Evolutionary conservation across 1,140 invertebrate genomes (phyloP), one percentile per base, ranked within the genome.

Genomic region (Aphidius gifuensis): DNA sequence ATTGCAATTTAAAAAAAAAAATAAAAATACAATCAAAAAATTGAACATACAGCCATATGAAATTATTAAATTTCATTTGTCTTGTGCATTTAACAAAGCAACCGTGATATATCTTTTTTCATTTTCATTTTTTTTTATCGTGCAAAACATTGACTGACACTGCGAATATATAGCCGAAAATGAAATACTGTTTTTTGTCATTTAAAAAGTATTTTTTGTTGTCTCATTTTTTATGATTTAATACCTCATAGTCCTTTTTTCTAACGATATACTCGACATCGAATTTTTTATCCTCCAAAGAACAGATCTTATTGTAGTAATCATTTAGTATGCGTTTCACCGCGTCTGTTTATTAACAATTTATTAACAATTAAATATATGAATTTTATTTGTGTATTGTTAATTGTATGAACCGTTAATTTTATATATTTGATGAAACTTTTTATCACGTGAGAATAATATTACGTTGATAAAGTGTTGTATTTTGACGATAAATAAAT

Each of bases 211-310:
- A 63, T 60, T 68, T 66, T 66, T 58, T 71, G 64, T 54, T 57
- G 51, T 46, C 64, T 32, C 16, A 16, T 32, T 32, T 32, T 32
- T 32, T 32, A 32, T 32, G 4, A 32, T 32, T 32, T 32, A 65
- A 62, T 42, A 80, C 94, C 94, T 97, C 94, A 82, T 89, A 91
- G 84, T 99, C 96, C 91, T 98, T 98, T 86, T 90, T 91, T 86
- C 93, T 92, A 82, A 98, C 95, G 84, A 93, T 85, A 86, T 93
- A 92, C 86, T 99, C 97, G 87, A 98, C 87, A 88, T 99, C 97
- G 86, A 94, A 99, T 86, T 98, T 98, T 82, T 91, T 86, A 78
- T 93, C 92, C 86, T 99, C 96, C 85, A 99, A 87, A 71, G 85
- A 79, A 76, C 77, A 79, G 83, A 98, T 92, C 85, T 92, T 90